Evolutionary conservation across 2,888 invertebrate species (phyloP), one percentile per base, ranked within the genome.

Genomic region (Beris chalybata): DNA sequence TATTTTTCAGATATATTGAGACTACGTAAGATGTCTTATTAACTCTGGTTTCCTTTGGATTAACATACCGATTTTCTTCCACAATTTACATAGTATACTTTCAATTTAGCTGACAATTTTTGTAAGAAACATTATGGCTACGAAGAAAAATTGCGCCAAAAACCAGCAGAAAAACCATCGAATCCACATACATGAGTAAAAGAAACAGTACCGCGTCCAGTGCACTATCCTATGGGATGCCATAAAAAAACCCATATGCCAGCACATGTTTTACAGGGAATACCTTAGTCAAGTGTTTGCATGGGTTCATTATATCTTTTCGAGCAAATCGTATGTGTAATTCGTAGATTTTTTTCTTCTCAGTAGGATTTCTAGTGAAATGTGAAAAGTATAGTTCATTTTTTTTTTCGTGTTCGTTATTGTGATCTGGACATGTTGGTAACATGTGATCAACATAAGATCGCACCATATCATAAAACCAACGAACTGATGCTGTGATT

Each of bases 391-490:
- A 38, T 38, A 38, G 38, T 38, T 38, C 3, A 3, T 38, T 38
- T 38, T 38, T 38, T 56, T n/a, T 56, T 56, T 43, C 52, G 31
- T 50, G 61, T 31, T 32, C 13, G 56, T 43, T 56, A 9, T 22
- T 29, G 7, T 12, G 5, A 22, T 59, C 38, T 5, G 38, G 22
- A 61, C 61, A 61, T 61, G 52, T 61, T 61, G 61, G 32, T 43
- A n/a, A 31, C 61, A 61, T 52, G 52, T 61, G 61, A 61, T 52
- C 50, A 22, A 38, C 61, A 61, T 61, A 50, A 61, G 50, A 61
- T 61, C 61, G 13, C 50, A 32, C 43, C 43, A 56, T 43, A 32
- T 43, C 15, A 22, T 30, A 61, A 61, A 61, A 61, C 38, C 22
- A 3, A 22, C 22, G 22, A 22, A 31, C 9, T 9, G n/a, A 59